Percentiles rank a stretch among this genome's conserved stretches.
Conservation (phyloP, 2,113 vertebrate genomes). For the Physeter macrocephalus region DNA sequence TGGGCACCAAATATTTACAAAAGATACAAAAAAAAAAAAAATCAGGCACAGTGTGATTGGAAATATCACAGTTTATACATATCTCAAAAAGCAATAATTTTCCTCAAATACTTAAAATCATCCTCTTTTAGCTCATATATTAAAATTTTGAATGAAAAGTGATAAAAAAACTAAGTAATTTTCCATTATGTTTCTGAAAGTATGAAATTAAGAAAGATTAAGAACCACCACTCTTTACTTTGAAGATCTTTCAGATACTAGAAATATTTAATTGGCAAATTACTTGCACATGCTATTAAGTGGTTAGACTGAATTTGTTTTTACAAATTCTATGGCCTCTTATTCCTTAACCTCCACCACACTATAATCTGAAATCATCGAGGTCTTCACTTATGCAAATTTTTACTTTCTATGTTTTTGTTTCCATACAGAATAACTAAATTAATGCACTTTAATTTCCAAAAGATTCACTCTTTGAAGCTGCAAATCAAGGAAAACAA, state of each 20-base stretch:
- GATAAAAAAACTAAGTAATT: conserved; percentile 62
- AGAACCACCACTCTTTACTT: conserved; percentile 60
- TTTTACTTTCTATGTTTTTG: conserved; percentile 61
- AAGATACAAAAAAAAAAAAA: conserved; percentile 11
- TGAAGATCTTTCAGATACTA: conserved; percentile 65
- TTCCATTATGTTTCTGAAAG: conserved; percentile 67
- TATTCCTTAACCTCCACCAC: conserved; percentile 36
- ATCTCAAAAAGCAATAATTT: conserved; percentile 46
- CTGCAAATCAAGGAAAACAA: conserved; percentile 57
- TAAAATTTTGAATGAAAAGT: conserved; percentile 76
- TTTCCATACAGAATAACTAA: conserved; percentile 69
- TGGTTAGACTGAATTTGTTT: conserved; percentile 66
- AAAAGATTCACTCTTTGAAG: conserved; percentile 44
- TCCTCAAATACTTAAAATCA: conserved; percentile 51
- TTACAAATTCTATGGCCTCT: conserved; percentile 62
- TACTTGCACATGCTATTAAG: conserved; percentile 68
- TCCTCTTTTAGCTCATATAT: conserved; percentile 63
- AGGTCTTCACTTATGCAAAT: conserved; percentile 67
- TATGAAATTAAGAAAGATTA: conserved; percentile 66
- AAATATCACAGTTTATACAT: conserved; percentile 40
- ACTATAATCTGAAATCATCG: conserved; percentile 70
- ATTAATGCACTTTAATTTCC: conserved; percentile 63
- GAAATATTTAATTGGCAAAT: conserved; percentile 72
- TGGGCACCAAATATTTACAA: conserved; percentile 49
- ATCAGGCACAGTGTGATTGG: conserved; percentile 22